phyloP scores from a whole-genome alignment of 2,888 invertebrate genomes.

The Seladonia tumulorum region DNA sequence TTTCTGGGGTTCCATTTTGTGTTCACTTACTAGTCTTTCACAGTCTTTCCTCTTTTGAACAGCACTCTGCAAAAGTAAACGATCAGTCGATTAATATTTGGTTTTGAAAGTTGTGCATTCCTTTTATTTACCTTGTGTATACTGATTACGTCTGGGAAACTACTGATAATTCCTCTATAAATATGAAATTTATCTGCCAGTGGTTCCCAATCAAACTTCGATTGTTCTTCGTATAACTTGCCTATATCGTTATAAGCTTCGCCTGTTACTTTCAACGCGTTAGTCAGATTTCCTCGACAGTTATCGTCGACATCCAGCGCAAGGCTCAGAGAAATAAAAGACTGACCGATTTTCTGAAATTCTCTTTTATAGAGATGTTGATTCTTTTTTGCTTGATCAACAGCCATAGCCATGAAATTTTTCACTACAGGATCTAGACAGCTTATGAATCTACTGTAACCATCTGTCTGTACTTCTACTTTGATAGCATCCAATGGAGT shows the following conservation, averaged over 20 bases:
- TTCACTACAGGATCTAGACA: constrained; percentile 95
- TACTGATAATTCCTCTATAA: constrained; percentile 96
- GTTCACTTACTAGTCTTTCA: constrained; percentile 91
- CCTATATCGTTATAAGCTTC: constrained; percentile 96
- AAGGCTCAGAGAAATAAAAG: constrained; percentile 93
- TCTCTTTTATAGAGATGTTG: constrained; percentile 95
- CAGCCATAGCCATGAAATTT: constrained; percentile 91
- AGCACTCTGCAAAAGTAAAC: constrained; percentile 85
- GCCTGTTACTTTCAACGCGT: constrained; percentile 93
- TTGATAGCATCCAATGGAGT: constrained; percentile 89
- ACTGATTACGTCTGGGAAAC: constrained; percentile 95
- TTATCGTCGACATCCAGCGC: constrained; percentile 93
- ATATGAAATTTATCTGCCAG: constrained; percentile 96
- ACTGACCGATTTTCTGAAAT: constrained; percentile 94
- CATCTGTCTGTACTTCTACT: constrained; percentile 93
- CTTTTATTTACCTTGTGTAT: constrained; percentile 90
- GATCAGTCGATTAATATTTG: constrained; percentile 6
- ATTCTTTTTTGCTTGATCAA: constrained; percentile 95
- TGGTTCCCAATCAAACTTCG: constrained; percentile 95
- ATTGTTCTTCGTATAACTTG: constrained; percentile 95
- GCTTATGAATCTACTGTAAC: constrained; percentile 91
- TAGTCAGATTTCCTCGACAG: constrained; percentile 87
- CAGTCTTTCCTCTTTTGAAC: constrained; percentile 96
- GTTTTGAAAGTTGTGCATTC: background rate
- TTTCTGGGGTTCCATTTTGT: constrained; percentile 93